Evolutionary conservation across 2,797 vertebrate species (phyloP).

Genomic region (Cyclopterus lumpus): DNA sequence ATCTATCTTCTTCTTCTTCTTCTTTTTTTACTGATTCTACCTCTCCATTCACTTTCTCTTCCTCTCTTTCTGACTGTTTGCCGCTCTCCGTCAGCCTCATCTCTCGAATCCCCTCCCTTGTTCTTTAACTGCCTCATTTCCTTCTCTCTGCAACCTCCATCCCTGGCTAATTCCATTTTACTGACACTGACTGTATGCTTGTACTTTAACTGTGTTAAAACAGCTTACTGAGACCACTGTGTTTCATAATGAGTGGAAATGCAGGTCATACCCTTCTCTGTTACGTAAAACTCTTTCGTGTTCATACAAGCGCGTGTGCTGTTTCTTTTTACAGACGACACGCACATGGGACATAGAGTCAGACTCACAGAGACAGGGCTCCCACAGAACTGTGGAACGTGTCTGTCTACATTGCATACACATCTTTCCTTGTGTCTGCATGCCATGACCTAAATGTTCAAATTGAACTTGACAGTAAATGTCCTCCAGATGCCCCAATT

Average conservation of each 20-base stretch:
- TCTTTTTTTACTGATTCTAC: slow-evolving; percentile 12
- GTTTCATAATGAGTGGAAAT: slow-evolving; percentile 63
- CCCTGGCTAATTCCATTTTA: slow-evolving; percentile 19
- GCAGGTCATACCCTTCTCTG: slow-evolving; percentile 44
- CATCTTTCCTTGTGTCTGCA: background rate
- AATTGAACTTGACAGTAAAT: slow-evolving; percentile 3
- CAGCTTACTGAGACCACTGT: slow-evolving; percentile 36
- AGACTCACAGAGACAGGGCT: slow-evolving; percentile 21
- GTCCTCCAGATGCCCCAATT: background rate
- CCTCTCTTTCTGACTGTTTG: background rate
- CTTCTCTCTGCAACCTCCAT: slow-evolving; percentile 19
- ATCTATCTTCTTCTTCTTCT: slow-evolving; percentile 19
- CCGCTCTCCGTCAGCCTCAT: background rate
- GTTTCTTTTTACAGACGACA: slow-evolving; percentile 40
- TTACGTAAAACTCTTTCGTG: slow-evolving; percentile 58
- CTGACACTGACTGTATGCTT: slow-evolving; percentile 19
- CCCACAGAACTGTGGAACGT: background rate
- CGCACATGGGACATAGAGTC: slow-evolving; percentile 42
- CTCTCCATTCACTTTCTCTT: slow-evolving; percentile 16
- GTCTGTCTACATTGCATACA: background rate
- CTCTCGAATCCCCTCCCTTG: background rate
- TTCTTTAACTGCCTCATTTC: slow-evolving; percentile 3
- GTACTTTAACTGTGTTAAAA: slow-evolving; percentile 34
- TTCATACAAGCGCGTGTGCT: slow-evolving; percentile 46
- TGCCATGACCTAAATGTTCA: background rate